Evolutionary conservation across 2,888 invertebrate genomes (phyloP), one percentile per base, ranked within the genome.

Genomic region (Biston stratarius): DNA sequence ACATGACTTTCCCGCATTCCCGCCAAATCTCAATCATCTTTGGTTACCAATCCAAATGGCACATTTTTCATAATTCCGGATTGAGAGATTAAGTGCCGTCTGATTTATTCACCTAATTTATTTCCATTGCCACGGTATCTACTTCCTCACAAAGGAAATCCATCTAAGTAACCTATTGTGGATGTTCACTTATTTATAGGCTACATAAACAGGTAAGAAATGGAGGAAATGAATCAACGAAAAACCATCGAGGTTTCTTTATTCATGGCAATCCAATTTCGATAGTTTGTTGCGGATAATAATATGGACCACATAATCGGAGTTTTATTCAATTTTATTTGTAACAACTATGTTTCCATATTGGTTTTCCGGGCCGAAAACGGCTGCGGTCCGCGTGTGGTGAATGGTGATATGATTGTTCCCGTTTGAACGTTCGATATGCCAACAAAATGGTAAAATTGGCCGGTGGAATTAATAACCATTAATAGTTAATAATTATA

Each of bases 311-410:
- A 65, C 48, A 67, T 73, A 71, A 70, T 73, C 71, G 68, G 62
- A 58, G 57, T 70, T 71, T 69, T 71, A 71, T 71, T 71, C 66
- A 70, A 74, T 70, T 72, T 70, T 67, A 68, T 70, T 59, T 67
- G 48, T 62, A 66, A 71, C 59, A 69, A 64, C 69, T 47, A 67
- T 63, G 62, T 66, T 67, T 67, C 58, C 60, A 68, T 69, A 61
- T 72, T 71, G 72, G 64, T 72, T 72, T 71, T 64, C 62, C 61
- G 66, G 65, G 38, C 53, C 36, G 40, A 65, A 67, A 71, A 42
- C 63, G 63, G 64, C 49, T 73, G 73, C 64, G 74, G 71, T 74
- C 52, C 34, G 48, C 49, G 15, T 51, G 67, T 60, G 67, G 70
- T 58, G 42, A 58, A 47, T 63, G 56, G 60, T 56, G 71, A 71